Conservation (phyloP, 2,888 invertebrate genomes). For the Ornithoptera priamus region DNA sequence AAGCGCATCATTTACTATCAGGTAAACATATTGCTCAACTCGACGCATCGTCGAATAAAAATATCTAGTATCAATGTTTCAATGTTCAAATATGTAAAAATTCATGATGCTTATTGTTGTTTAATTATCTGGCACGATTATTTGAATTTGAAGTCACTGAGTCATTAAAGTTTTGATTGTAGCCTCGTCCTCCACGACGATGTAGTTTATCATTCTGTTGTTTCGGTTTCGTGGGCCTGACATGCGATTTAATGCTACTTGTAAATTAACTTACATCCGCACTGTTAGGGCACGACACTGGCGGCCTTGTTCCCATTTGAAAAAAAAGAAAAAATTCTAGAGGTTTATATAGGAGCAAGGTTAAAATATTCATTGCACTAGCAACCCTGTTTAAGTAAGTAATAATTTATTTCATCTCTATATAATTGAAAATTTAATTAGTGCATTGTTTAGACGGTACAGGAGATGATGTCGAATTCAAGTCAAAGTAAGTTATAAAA, state of each 20-base stretch:
- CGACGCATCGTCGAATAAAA: too few relatives aligned
- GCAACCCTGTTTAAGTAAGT: too few relatives aligned
- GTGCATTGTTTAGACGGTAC: too few relatives aligned
- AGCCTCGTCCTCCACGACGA: neutral
- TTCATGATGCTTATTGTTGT: neutral
- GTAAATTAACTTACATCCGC: slow-evolving; percentile 24
- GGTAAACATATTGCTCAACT: too few relatives aligned
- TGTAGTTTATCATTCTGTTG: slow-evolving; percentile 11
- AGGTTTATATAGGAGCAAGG: neutral
- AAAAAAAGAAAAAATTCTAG: neutral
- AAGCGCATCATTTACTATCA: too few relatives aligned
- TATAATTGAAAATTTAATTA: too few relatives aligned
- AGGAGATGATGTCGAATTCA: too few relatives aligned
- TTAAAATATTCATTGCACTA: neutral
- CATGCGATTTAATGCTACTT: slow-evolving; percentile 23
- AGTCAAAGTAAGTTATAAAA: too few relatives aligned
- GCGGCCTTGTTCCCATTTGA: slow-evolving; percentile 17
- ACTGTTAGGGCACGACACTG: slow-evolving; percentile 8
- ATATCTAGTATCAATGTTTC: neutral
- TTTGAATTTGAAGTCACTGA: slow-evolving; percentile 7
- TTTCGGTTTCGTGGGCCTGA: slow-evolving; percentile 12
- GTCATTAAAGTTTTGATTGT: slow-evolving; percentile 11
- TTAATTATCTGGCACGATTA: neutral
- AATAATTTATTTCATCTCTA: too few relatives aligned
- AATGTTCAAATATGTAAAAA: neutral